A percentile compares a stretch with the other conserved stretches of the same genome.
Evolutionary conservation across 2,888 invertebrate species (phyloP).

Genomic region (Minunthozetes semirufus): DNA sequence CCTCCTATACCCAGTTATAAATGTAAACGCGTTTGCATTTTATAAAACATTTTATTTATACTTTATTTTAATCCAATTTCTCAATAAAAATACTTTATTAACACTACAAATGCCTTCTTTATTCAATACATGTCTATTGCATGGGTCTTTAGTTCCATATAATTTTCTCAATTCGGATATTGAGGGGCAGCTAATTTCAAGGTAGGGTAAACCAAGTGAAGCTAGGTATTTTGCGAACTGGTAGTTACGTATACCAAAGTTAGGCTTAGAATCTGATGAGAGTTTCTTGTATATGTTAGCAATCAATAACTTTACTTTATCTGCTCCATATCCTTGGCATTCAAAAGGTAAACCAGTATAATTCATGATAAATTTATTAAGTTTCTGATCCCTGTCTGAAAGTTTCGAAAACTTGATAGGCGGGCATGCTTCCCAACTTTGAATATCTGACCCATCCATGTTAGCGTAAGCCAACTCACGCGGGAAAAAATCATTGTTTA

Average conservation of each 20-base stretch:
- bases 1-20: too few species aligned
- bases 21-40: too few species aligned
- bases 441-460: neutral
- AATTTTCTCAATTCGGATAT: too few species aligned
- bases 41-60: too few species aligned
- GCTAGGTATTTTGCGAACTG: neutral
- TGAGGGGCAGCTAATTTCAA: neutral
- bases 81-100: too few species aligned
- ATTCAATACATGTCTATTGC: too few species aligned
- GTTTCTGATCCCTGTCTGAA: neutral
- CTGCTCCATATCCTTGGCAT: neutral
- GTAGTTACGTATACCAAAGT: neutral
- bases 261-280: neutral
- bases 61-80: too few species aligned
- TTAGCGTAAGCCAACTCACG: neutral
- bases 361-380: neutral
- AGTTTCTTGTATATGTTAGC: neutral
- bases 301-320: neutral
- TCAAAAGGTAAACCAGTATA: neutral
- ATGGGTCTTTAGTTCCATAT: too few species aligned
- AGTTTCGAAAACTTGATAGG: neutral
- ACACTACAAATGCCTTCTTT: too few species aligned
- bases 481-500: neutral
- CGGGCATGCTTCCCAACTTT: neutral
- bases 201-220: neutral